These are phyloP conservation scores for Paraescarpia echinospica DNA, from an alignment of 1,140 invertebrate species.

Conservation along the genomic window DNA sequence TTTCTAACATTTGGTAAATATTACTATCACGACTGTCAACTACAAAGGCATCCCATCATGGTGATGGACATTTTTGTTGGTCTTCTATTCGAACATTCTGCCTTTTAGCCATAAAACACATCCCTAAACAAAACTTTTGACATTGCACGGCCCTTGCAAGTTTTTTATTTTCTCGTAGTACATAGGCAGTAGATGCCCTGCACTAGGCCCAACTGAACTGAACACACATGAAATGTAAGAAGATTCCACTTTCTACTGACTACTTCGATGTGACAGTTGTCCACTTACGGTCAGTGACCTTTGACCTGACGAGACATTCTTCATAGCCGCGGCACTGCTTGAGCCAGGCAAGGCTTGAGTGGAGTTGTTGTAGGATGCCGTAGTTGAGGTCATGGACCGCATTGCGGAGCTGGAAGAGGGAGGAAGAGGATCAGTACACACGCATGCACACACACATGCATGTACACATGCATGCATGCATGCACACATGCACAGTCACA, in stretches of 20 bases:
- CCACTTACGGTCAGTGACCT: not conserved
- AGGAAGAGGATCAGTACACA: conserved; percentile 10
- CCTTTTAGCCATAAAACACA: too few relatives aligned
- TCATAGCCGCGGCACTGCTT: conserved; percentile 48
- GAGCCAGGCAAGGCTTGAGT: conserved; percentile 47
- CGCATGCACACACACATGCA: too few relatives aligned
- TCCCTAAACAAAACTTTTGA: too few relatives aligned
- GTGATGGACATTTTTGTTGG: too few relatives aligned
- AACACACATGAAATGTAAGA: not conserved
- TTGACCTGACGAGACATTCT: conserved; percentile 15
- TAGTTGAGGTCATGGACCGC: conserved; percentile 52
- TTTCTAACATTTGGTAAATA: too few relatives aligned
- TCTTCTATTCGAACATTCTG: too few relatives aligned
- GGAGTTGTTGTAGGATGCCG: conserved; percentile 48
- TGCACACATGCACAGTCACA: not conserved
- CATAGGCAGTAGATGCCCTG: not conserved
- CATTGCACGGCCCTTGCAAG: too few relatives aligned
- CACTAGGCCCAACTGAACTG: not conserved
- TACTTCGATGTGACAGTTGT: not conserved
- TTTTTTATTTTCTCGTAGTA: too few relatives aligned
- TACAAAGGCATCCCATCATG: too few relatives aligned
- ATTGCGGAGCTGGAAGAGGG: conserved; percentile 47
- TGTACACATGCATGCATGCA: too few relatives aligned
- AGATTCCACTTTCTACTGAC: not conserved
- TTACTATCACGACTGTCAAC: too few relatives aligned